A percentile compares a stretch with the other conserved stretches of the same genome.
These are phyloP conservation scores for Enteromius paludinosus DNA, from an alignment of 2,797 vertebrate genomes.

Conservation along the genomic window DNA sequence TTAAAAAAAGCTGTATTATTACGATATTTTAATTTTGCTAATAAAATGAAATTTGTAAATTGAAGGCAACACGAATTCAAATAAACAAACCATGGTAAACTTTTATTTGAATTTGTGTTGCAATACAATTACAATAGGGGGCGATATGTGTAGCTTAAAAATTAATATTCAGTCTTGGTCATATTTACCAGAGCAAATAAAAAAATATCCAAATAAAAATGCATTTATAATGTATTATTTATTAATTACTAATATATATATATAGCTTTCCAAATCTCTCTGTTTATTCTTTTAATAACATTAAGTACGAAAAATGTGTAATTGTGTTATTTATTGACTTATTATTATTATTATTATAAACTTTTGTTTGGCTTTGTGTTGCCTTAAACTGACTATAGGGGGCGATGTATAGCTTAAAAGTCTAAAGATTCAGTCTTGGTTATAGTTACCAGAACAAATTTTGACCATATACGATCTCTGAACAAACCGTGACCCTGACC, in stretches of 20 bases:
- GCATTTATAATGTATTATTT: background rate
- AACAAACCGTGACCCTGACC: conserved; percentile 68
- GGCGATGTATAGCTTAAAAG: background rate
- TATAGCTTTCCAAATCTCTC: background rate
- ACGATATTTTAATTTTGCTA: background rate
- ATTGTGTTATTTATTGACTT: background rate
- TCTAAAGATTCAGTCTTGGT: background rate
- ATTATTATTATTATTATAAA: background rate
- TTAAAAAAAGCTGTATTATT: background rate
- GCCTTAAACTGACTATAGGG: background rate
- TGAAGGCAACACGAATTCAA: no score
- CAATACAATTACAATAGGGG: no score
- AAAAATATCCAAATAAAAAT: background rate
- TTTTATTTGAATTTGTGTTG: no score
- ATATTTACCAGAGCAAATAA: background rate
- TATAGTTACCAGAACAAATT: conserved; percentile 10
- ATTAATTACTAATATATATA: background rate
- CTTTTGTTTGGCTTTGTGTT: background rate
- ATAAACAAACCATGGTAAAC: no score
- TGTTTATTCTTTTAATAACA: background rate
- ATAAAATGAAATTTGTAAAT: background rate
- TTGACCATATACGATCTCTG: background rate
- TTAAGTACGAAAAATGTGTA: no score
- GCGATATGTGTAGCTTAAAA: background rate
- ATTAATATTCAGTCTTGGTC: background rate